Conservation (phyloP, 1,140 invertebrate species). For the Subanguina moxae region DNA sequence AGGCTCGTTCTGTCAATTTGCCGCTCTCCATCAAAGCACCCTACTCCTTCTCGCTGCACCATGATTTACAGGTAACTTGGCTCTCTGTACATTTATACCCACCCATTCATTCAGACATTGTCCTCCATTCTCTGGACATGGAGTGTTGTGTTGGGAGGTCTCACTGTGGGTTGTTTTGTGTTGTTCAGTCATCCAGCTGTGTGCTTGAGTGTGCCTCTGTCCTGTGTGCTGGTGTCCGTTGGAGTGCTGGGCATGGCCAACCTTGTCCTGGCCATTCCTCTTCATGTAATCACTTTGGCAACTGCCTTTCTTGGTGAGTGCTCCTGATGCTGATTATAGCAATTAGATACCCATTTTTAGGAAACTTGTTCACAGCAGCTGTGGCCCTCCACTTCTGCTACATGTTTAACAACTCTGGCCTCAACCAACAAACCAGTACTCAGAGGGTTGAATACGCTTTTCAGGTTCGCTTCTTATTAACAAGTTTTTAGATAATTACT, state of each 20-base stretch:
- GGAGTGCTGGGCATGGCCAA: slow-evolving; percentile 10
- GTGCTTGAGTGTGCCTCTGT: slow-evolving; percentile 11
- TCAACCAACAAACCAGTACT: slow-evolving; percentile 21
- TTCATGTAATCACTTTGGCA: slow-evolving; percentile 19
- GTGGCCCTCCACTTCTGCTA: slow-evolving; percentile 40
- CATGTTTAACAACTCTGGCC: slow-evolving; percentile 31
- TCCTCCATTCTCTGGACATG: neutral
- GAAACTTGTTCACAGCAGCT: slow-evolving; percentile 36
- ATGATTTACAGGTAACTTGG: slow-evolving; percentile 35
- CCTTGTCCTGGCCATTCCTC: slow-evolving; percentile 6
- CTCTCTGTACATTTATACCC: no score
- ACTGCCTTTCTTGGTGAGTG: slow-evolving; percentile 2
- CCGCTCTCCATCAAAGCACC: slow-evolving; percentile 31
- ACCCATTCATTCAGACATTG: neutral
- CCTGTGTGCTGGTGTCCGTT: slow-evolving; percentile 18
- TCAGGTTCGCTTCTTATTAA: slow-evolving; percentile 22
- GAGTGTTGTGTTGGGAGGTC: neutral
- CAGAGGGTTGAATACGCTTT: slow-evolving; percentile 40
- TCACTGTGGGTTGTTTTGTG: neutral
- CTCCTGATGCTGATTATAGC: no score
- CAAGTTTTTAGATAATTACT: no score
- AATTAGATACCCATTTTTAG: no score
- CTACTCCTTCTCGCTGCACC: slow-evolving; percentile 29
- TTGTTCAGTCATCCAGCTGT: slow-evolving; percentile 5
- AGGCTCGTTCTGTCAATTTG: slow-evolving; percentile 20